phyloP scores from a whole-genome alignment of 2,888 invertebrate species.

The Dyspetes luteomarginatus region DNA sequence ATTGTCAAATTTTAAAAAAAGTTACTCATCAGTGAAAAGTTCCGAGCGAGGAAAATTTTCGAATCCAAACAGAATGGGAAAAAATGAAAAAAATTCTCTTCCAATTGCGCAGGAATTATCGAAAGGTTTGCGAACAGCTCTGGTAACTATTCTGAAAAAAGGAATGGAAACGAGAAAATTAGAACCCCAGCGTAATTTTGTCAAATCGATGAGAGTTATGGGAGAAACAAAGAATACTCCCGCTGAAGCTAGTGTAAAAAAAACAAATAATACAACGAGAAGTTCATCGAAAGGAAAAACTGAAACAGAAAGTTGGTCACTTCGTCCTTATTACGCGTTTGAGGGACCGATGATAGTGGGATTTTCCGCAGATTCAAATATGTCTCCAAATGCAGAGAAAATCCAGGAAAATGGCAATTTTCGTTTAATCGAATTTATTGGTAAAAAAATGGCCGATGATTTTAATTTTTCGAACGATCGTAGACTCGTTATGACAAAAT shows the following conservation, averaged over 20 bases:
- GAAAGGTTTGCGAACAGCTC: slow-evolving; percentile 40
- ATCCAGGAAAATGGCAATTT: not conserved
- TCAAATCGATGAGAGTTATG: not conserved
- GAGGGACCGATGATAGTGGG: slow-evolving; percentile 64
- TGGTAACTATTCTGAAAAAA: slow-evolving; percentile 45
- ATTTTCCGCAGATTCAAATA: slow-evolving; percentile 12
- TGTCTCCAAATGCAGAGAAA: not conserved
- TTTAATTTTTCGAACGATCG: not conserved
- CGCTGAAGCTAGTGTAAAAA: not conserved
- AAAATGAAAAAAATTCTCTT: not conserved
- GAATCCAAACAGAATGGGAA: not conserved
- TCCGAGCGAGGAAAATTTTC: not conserved
- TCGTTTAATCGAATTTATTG: slow-evolving; percentile 16
- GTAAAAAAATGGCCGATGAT: not conserved
- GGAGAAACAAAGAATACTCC: not conserved
- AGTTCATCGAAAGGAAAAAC: not conserved
- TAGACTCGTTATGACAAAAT: not conserved
- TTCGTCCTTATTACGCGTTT: slow-evolving; percentile 61
- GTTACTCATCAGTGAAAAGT: not conserved
- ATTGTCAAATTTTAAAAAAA: not conserved
- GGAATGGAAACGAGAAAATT: slow-evolving; percentile 15
- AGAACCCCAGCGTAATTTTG: not conserved
- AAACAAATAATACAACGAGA: not conserved
- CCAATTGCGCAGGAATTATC: slow-evolving; percentile 40
- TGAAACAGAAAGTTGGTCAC: not conserved